Conservation (phyloP, 2,888 invertebrate genomes). For the Drosophila kanekoi region DNA sequence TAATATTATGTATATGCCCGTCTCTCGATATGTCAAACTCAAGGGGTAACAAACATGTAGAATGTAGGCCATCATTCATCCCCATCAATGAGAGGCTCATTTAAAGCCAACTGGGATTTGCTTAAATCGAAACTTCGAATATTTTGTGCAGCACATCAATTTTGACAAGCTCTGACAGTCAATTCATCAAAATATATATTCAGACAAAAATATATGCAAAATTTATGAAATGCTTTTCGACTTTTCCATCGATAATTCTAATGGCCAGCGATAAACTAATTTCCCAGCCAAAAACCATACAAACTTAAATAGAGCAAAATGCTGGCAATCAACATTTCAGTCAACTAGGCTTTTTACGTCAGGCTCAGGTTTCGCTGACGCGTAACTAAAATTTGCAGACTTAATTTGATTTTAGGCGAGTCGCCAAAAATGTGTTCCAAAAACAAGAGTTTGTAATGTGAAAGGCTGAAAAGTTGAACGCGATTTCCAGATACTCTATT, state of each 20-base stretch:
- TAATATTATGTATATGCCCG: slow-evolving; percentile 33
- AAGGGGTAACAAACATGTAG: slow-evolving; percentile 11
- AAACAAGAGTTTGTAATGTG: too few relatives aligned
- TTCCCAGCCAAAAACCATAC: slow-evolving; percentile 6
- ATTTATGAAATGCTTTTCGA: background rate
- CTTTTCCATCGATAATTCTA: background rate
- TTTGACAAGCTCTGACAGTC: slow-evolving; percentile 31
- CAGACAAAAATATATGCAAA: background rate
- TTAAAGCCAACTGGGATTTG: slow-evolving; percentile 6
- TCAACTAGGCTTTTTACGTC: slow-evolving; percentile 11
- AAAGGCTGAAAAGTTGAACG: too few relatives aligned
- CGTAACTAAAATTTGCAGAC: background rate
- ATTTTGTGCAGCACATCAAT: slow-evolving; percentile 33
- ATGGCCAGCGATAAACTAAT: slow-evolving; percentile 16
- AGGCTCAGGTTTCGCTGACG: background rate
- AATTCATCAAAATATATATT: slow-evolving; percentile 20
- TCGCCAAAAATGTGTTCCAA: background rate
- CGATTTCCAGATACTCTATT: too few relatives aligned
- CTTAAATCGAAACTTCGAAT: slow-evolving; percentile 29
- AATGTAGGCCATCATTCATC: slow-evolving; percentile 47
- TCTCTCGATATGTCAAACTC: slow-evolving; percentile 28
- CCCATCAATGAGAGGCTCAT: slow-evolving; percentile 8
- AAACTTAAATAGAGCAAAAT: background rate
- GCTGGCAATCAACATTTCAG: slow-evolving; percentile 6
- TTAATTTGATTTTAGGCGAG: slow-evolving; percentile 42